Evolutionary conservation across 1,140 invertebrate genomes (phyloP), one percentile per base, ranked within the genome.

Genomic region (Metopolophium dirhodum): DNA sequence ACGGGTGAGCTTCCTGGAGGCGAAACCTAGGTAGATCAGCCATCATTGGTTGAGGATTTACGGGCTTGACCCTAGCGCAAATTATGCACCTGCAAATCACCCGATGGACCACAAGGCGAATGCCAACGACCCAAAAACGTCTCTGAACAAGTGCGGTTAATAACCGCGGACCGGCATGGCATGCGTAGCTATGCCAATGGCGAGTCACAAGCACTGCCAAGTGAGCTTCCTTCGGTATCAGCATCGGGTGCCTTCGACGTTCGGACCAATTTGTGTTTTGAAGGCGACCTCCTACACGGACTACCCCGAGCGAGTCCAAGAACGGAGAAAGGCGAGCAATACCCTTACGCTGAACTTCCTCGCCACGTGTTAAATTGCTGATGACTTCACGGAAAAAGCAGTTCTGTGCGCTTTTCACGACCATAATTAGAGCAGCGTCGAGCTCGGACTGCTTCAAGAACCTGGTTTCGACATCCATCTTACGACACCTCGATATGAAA

Each of bases 191-290:
- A 92, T 95, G 95, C 87, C 94, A 94, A 91, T 95, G 23, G 8
- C 94, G 94, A 61, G 95, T 95, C 18, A 95, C 87, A 20, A 95
- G 57, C 93, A 94, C 94, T 94, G 95, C 95, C 94, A 95, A 20
- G 95, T 93, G 57, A 45, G 54, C 23, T 30, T 86, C 45, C 35
- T 37, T 83, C 3, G 94, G 93, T 30, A 94, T 45, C 47, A 94
- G 87, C 22, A 94, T 94, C 3, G 93, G 94, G 57, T 94, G 93
- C 45, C 93, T 93, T 30, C 57, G 18, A 30, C 90, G 54, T 87
- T 89, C 87, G 2, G 85, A 77, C 45, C 93, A 68, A 30, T 35
- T 9, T 3, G 94, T 54, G 45, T 94, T 82, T 9, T 93, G 23
- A 30, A 94, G 45, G 9, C 94, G 77, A 37, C 94, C 93, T 57